Evolutionary conservation across 2,113 vertebrate genomes (phyloP), one percentile per base, ranked within the genome.

Genomic region (Tenebrosternarchus preto): DNA sequence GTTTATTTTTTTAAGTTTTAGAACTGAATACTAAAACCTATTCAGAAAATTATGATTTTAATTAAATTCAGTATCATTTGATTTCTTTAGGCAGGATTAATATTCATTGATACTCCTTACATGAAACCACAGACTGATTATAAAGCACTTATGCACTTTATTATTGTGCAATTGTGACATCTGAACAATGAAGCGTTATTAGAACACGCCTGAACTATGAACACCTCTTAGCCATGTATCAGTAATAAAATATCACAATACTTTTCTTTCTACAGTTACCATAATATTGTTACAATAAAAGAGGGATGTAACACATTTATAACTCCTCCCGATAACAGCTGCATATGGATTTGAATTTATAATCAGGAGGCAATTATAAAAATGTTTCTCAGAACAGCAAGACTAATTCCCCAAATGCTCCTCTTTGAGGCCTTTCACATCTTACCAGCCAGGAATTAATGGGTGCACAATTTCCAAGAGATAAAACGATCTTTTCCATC

Each of bases 371-470:
- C 1, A 66, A 73, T 66, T 39, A 66, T 9, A 55, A 17, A 24
- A 31, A 53, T 80, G 77, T 53, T 72, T 80, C 24, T 56, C 64
- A n/a, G 64, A 68, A 36, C 33, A 68, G 64, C 64, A 20, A 6
- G 19, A 68, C 27, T 73, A 73, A 66, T 80, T 57, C 46, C 43
- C 78, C 1, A 17, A 73, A 73, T 73, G 61, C 16, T 27, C n/a
- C 50, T 39, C 59, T 68, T 68, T 68, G 25, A 61, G 57, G 61
- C 57, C 57, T 79, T 72, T 63, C 22, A 29, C 57, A 55, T 55
- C 20, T 53, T 43, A 22, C 67, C 27, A 72, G 50, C 19, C 24
- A 31, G 39, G 53, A 68, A 68, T 39, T 68, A 73, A 61, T 33
- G 77, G 9, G 4, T 11, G 33, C 25, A 27, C 57, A 16, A 73